Evolutionary conservation across 2,888 invertebrate genomes (phyloP), one percentile per base, ranked within the genome.

Genomic region (Argyra leucocephala): DNA sequence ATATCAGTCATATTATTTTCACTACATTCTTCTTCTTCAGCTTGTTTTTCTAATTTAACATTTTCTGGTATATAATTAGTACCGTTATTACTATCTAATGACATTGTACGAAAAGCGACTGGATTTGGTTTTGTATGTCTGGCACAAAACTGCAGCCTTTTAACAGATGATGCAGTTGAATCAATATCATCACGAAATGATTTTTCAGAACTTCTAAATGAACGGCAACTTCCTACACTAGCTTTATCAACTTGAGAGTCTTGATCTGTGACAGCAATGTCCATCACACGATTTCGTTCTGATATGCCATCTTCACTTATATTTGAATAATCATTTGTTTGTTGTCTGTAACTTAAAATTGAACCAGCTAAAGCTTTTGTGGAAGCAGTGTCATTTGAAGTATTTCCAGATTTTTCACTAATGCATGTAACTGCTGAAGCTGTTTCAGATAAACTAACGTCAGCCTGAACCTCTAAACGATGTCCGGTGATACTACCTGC

Each of bases 331-430:
- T 72, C 80, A 75, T 48, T 48, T 48, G 71, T 76, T 76, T 72
- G 78, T 68, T 85, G 85, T 81, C 85, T 86, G 74, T 86, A 86
- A 74, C 86, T 86, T 67, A 87, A 80, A 72, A 88, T 84, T 22
- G 90, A 90, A 22, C 91, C 91, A 60, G 91, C 90, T 69, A 91
- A 80, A 57, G 89, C 91, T 71, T 87, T 83, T 0, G 88, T 89
- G 60, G 89, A 90, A 22, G 89, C 89, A 22, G 82, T 83, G 64
- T 75, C 75, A 57, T 74, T 73, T 10, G 73, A 69, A 12, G 72
- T 72, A 63, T 73, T 73, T 1, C 84, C 86, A n/a, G 87, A 87
- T 71, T 87, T 85, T 73, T 88, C 86, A 37, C 86, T 86, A 18
- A 88, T 80, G 74, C 87, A 88, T 61, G 86, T 83, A 0, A 81